Evolutionary conservation across 2,888 invertebrate species (phyloP), one percentile per base, ranked within the genome.

Genomic region (Diarsia brunnea): DNA sequence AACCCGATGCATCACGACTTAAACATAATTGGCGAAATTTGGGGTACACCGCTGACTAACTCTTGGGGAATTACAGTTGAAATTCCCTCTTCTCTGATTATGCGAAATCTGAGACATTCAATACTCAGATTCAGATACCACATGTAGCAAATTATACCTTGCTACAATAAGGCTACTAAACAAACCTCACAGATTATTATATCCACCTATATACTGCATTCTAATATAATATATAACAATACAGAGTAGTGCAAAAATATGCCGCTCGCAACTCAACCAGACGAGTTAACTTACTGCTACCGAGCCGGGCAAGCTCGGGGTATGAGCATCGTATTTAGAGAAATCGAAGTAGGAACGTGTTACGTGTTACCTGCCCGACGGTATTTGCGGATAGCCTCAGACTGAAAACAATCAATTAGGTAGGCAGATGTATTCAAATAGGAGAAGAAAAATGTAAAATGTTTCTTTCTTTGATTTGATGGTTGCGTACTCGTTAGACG

Each of bases 201-300:
- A 0, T 7, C 0, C 0, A 38, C 7, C 4, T 7, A 38, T 38
- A 38, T 38, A 75, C 64, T 69, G 47, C 27, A 66, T 60, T 8
- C 63, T n/a, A n/a, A n/a, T n/a, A n/a, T n/a, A n/a, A n/a, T 47
- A 74, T 43, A 86, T 81, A 78, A 81, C 78, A 86, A 81, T 76
- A 73, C 19, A 73, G 70, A 85, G 81, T 85, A 74, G 76, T 69
- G 72, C 78, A 84, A 81, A 84, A 86, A 86, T 86, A 73, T 81
- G 76, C 65, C 72, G 69, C 43, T 31, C 58, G 73, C 63, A 73
- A 78, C 63, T 78, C 78, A 79, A 51, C 72, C 77, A 79, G 84
- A 84, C 81, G 83, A 85, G 82, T 80, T 82, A 84, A 84, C 79
- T 82, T 77, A 80, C 83, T 81, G 79, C 66, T 79, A 61, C 21